Evolutionary conservation across 2,113 vertebrate genomes (phyloP).

Genomic region (Balaeniceps rex): DNA sequence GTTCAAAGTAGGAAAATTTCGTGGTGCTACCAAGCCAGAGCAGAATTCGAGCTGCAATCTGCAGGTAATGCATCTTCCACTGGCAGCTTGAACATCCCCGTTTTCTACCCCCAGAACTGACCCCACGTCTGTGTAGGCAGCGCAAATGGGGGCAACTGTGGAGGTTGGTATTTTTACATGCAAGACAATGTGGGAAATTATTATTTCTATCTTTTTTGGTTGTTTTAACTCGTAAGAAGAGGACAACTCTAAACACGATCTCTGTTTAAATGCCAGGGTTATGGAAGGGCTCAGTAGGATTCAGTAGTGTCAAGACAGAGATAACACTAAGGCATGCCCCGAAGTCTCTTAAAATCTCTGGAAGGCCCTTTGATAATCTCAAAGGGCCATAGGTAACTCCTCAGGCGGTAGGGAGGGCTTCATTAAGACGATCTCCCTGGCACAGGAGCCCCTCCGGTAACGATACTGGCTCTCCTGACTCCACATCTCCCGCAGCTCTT

Average conservation of each 20-base stretch:
- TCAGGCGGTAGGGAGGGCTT: background rate
- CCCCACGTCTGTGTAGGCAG: background rate
- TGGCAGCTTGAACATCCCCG: background rate
- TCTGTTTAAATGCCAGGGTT: background rate
- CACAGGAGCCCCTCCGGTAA: background rate
- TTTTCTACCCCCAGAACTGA: background rate
- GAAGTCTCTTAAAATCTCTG: background rate
- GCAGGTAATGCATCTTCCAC: background rate
- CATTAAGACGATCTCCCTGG: background rate
- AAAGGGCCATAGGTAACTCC: background rate
- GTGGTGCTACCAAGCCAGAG: background rate
- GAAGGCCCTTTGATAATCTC: background rate
- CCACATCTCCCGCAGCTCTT: background rate
- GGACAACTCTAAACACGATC: background rate
- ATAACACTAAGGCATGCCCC: background rate
- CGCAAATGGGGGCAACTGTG: background rate
- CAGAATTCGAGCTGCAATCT: background rate
- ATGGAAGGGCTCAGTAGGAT: background rate
- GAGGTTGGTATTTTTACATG: background rate
- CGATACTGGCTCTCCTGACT: background rate
- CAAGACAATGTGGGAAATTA: background rate
- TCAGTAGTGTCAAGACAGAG: background rate
- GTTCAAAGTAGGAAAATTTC: background rate
- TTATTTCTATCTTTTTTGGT: background rate
- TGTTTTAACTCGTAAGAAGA: background rate